phyloP scores from a whole-genome alignment of 92 coral and sea anemone genomes.

The Phenganax marumi region DNA sequence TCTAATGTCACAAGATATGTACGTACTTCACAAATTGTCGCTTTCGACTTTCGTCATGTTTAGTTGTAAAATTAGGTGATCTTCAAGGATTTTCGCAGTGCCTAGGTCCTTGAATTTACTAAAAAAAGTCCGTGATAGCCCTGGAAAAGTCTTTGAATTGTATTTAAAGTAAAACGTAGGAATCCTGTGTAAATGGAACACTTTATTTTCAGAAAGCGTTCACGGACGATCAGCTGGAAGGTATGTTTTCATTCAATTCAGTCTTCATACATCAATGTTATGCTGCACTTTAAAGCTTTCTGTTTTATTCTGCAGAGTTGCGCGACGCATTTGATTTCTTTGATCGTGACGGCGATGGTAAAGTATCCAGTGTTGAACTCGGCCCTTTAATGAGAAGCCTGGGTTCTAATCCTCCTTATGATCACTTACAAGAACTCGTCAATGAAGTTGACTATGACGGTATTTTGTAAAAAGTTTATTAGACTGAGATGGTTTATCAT shows the following conservation, averaged over 20 bases:
- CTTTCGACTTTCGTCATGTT: too few species aligned
- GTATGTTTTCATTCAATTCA: constrained; percentile 7
- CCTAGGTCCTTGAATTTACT: too few species aligned
- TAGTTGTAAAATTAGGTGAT: too few species aligned
- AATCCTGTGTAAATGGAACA: background rate
- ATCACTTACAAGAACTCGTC: constrained; percentile 29
- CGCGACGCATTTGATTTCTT: constrained; percentile 35
- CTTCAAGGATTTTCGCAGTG: too few species aligned
- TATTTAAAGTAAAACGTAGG: too few species aligned
- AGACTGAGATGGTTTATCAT: background rate
- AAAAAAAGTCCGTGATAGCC: too few species aligned
- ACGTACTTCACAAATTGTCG: too few species aligned
- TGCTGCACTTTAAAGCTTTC: background rate
- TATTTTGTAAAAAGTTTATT: background rate
- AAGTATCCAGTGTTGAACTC: constrained; percentile 38
- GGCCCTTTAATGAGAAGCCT: constrained; percentile 37
- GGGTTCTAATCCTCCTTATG: constrained; percentile 35
- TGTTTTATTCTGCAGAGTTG: constrained; percentile 4
- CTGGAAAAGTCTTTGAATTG: too few species aligned
- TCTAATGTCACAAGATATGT: too few species aligned
- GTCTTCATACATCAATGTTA: background rate
- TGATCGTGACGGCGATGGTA: constrained; percentile 41
- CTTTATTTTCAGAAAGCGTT: constrained; percentile 19
- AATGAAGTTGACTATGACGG: constrained; percentile 42
- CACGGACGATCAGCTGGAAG: constrained; percentile 25